phyloP scores from a whole-genome alignment of 53 echinoderm and acorn worm species.

The Holothuria scabra region DNA sequence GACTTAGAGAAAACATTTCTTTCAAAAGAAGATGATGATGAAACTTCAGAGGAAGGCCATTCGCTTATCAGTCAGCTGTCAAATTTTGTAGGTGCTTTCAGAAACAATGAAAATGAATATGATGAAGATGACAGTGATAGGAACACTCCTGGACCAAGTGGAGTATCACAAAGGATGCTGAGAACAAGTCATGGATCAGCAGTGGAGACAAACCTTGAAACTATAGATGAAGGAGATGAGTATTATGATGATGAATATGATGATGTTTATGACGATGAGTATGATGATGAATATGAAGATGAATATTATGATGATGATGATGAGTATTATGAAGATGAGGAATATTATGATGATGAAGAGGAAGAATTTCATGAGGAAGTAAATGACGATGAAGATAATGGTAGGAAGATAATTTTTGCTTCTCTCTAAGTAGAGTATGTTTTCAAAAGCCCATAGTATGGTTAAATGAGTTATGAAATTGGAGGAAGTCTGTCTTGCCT shows the following conservation, averaged over 20 bases:
- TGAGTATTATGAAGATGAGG: slow-evolving; percentile 37
- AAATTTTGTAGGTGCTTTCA: slow-evolving; percentile 24
- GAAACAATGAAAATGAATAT: neutral
- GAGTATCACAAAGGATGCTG: slow-evolving; percentile 22
- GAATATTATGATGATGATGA: slow-evolving; percentile 9
- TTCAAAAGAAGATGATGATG: slow-evolving; percentile 6
- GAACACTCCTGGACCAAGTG: slow-evolving; percentile 8
- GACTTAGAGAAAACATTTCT: slow-evolving; percentile 26
- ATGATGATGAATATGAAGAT: neutral
- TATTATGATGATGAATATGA: neutral
- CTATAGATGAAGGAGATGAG: slow-evolving; percentile 20
- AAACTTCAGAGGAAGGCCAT: neutral
- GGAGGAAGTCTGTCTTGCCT: no score
- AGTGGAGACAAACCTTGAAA: slow-evolving; percentile 23
- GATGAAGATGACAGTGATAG: neutral
- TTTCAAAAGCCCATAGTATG: no score
- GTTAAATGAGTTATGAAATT: no score
- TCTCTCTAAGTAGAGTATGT: no score
- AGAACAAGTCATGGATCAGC: slow-evolving; percentile 13
- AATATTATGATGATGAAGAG: slow-evolving; percentile 46
- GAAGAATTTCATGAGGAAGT: neutral
- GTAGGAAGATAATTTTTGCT: neutral
- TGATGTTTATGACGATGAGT: neutral
- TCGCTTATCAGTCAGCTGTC: slow-evolving; percentile 8
- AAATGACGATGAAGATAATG: neutral